Base-by-base conservation (phyloP, 2,888 invertebrate genomes). In the Drosophila kokeensis region DNA sequence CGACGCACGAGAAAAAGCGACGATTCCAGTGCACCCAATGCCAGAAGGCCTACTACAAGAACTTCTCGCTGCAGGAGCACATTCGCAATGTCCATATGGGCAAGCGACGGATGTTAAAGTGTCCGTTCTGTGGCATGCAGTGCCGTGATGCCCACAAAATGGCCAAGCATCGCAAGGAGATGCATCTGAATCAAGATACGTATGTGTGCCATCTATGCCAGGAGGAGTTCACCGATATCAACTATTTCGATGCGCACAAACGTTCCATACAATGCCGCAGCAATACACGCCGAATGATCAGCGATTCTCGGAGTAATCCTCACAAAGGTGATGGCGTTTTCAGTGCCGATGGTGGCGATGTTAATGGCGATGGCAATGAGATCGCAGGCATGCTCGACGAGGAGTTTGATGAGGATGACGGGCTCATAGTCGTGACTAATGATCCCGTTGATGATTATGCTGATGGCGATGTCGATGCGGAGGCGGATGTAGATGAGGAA, bases 81-180 rank as follows among this genome's bases (percentile, higher is more conserved):
- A 87, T 92, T 21, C 87, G 92, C 5, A 91, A 90, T 18, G 92
- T 92, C 2, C 92, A 92, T 59, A 89, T 90, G 90, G 92, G 92
- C 34, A 86, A 91, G 62, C 76, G 92, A 1, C 83, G 92, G 2
- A 92, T 92, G 85, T 75, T 92, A 0, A 87, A 88, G 30, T 92
- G 92, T 13, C 92, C 92, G 0, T 92, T 92, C 61, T 92, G 92
- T 49, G 92, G 91, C 1, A 90, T 92, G 91, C 90, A 92, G 69
- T 92, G 92, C 36, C 87, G 92, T 0, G 92, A 92, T 69, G 92
- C 92, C 1, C 92, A 92, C 68, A 92, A 92, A 69, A 90, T 92
- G 91, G 92, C 92, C 2, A 74, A 92, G 0, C 92, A 92, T 74
- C 92, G 92, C 36, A 92, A 92, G 59, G 86, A 89, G 24, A 87